Conservation (phyloP, 2,113 vertebrate species). For the Sturnira hondurensis region DNA sequence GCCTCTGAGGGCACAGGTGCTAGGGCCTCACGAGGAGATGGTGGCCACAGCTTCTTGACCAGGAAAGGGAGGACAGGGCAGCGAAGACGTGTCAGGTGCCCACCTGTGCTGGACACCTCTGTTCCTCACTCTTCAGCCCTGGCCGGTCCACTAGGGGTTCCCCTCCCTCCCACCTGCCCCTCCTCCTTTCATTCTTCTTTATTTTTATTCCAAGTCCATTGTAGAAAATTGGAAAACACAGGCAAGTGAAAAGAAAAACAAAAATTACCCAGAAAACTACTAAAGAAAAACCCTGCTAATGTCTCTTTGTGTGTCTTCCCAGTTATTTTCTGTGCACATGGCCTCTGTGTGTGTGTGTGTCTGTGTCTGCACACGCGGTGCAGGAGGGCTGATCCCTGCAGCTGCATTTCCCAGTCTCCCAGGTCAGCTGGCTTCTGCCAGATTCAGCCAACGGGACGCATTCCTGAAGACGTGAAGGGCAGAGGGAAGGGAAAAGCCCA, state of each 20-base stretch:
- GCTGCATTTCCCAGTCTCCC: background rate
- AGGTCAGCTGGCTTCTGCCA: background rate
- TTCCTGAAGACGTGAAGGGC: background rate
- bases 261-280: background rate
- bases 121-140: accelerated
- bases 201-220: background rate
- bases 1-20: background rate
- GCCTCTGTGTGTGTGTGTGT: background rate
- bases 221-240: background rate
- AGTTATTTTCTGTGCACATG: background rate
- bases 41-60: accelerated
- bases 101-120: background rate
- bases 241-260: background rate
- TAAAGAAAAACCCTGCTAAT: background rate
- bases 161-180: background rate
- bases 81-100: accelerated
- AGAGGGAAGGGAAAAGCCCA: background rate
- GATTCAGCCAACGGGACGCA: background rate
- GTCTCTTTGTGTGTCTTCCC: background rate
- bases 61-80: background rate
- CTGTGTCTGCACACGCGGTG: background rate
- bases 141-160: accelerated
- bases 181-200: background rate
- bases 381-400: background rate
- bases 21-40: accelerated